These are phyloP conservation scores for Meandrina meandrites DNA, from an alignment of 92 coral and sea anemone species.

Conservation along the genomic window DNA sequence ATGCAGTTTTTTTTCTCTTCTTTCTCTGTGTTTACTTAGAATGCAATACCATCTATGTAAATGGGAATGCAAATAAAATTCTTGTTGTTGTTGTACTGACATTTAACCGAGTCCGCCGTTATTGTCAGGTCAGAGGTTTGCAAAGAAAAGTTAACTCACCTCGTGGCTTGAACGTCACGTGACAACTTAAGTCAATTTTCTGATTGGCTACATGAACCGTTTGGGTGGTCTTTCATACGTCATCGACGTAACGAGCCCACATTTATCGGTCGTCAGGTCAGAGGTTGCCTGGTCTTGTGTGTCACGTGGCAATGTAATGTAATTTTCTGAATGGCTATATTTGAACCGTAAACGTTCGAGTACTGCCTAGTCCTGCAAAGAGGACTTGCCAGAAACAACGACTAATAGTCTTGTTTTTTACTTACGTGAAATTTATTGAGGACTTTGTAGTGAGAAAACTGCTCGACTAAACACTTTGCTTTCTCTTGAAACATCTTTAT, in stretches of 20 bases:
- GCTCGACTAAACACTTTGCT: slow-evolving; percentile 93
- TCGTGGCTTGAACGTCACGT: neutral
- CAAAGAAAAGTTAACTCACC: neutral
- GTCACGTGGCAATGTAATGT: neutral
- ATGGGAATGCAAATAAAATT: no score
- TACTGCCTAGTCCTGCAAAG: neutral
- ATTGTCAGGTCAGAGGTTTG: neutral
- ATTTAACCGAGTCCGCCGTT: neutral
- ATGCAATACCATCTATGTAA: no score
- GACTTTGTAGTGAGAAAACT: slow-evolving; percentile 86
- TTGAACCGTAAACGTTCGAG: neutral
- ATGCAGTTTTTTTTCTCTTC: no score
- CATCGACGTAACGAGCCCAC: no score
- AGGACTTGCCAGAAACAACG: neutral
- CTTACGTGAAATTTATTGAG: slow-evolving; percentile 92
- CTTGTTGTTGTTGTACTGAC: no score
- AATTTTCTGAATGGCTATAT: no score
- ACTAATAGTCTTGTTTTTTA: neutral
- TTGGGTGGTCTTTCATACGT: no score
- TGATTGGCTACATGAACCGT: no score
- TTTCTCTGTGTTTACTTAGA: no score
- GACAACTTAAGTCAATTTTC: no score
- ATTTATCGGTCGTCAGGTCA: no score
- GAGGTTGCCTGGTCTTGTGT: no score
- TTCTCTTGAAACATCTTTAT: slow-evolving; percentile 82